Conservation (phyloP, 2,888 invertebrate genomes). For the Tanytarsus gracilentus region DNA sequence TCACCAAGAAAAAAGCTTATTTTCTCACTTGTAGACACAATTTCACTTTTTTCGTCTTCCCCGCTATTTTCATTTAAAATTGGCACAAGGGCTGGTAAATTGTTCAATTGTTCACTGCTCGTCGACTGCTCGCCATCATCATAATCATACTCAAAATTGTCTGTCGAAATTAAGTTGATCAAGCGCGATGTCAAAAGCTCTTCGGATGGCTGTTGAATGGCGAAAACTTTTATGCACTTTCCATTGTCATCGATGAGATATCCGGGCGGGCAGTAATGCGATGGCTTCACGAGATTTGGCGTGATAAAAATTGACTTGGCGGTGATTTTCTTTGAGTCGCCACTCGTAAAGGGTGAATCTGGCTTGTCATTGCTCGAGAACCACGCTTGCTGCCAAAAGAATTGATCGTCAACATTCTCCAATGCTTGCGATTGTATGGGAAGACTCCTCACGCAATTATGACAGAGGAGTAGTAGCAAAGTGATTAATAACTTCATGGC, state of each 20-base stretch:
- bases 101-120: background rate
- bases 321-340: conserved; percentile 39
- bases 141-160: conserved; percentile 35
- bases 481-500: background rate
- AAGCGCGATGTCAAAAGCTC: conserved; percentile 33
- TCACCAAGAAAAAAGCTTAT: background rate
- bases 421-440: conserved; percentile 43
- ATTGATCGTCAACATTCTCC: conserved; percentile 40
- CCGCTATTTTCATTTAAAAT: background rate
- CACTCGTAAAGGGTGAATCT: background rate
- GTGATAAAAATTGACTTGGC: conserved; percentile 43
- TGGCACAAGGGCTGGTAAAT: background rate
- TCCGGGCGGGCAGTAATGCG: conserved; percentile 38
- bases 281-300: conserved; percentile 33
- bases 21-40: background rate
- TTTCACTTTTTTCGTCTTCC: background rate
- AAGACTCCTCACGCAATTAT: conserved; percentile 30
- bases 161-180: conserved; percentile 33
- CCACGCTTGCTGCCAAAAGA: conserved; percentile 43
- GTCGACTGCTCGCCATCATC: conserved; percentile 21
- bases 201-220: conserved; percentile 34
- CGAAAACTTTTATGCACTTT: conserved; percentile 39
- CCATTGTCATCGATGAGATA: conserved; percentile 36
- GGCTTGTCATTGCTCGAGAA: conserved; percentile 36
- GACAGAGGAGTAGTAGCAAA: background rate